These are phyloP conservation scores for Pachyrhynchus sulphureomaculatus DNA, from an alignment of 1,140 invertebrate species.

Conservation along the genomic window DNA sequence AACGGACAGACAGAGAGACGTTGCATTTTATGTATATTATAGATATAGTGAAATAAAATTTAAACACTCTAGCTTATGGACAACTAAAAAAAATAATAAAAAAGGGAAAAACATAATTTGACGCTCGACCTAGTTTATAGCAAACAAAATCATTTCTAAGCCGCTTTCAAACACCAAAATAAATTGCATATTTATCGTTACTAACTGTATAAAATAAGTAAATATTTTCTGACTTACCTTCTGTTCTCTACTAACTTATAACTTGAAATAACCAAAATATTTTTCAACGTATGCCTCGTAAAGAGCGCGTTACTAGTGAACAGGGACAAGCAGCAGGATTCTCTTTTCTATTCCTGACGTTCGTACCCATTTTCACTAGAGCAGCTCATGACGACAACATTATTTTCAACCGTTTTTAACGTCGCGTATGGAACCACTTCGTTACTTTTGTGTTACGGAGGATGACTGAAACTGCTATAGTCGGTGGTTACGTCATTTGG, in stretches of 20 bases:
- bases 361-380: not conserved
- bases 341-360: not conserved
- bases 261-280: not conserved
- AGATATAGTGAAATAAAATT: no score
- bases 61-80: no score
- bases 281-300: not conserved
- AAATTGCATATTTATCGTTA: no score
- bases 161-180: no score
- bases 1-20: no score
- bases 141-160: no score
- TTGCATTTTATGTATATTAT: no score
- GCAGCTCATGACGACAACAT: not conserved
- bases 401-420: not conserved
- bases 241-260: not conserved
- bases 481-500: constrained; percentile 10
- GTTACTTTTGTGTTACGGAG: not conserved
- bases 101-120: no score
- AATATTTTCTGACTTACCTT: not conserved
- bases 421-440: not conserved
- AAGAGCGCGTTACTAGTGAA: not conserved
- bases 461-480: constrained; percentile 11
- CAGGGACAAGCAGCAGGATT: not conserved
- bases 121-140: no score
- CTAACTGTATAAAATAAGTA: no score
- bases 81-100: no score